Evolutionary conservation across 2,113 vertebrate genomes (phyloP).

Genomic region (Psilopogon haemacephalus): DNA sequence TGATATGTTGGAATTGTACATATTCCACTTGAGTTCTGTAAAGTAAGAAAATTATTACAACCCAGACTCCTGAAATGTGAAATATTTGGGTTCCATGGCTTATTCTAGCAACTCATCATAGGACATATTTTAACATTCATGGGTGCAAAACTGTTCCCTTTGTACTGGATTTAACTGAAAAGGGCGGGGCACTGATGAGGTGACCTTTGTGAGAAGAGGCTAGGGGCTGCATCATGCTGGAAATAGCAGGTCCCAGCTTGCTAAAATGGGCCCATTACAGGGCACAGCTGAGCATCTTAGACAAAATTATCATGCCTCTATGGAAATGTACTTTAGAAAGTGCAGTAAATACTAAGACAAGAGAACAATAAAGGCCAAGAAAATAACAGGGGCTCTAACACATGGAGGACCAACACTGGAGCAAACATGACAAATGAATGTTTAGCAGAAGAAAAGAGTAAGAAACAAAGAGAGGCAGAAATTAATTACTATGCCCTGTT

Average conservation of each 20-base stretch:
- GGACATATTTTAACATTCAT: background rate
- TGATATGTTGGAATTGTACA: background rate
- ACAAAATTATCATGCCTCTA: background rate
- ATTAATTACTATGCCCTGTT: background rate
- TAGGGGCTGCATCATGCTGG: accelerated
- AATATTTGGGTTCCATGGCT: background rate
- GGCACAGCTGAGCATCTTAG: background rate
- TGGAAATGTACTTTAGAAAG: background rate
- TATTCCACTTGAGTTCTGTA: background rate
- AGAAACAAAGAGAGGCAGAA: background rate
- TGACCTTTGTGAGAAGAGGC: background rate
- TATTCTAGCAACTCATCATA: background rate
- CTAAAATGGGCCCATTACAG: accelerated
- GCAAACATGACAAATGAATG: background rate
- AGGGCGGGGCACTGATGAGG: too few relatives aligned
- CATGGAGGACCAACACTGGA: background rate
- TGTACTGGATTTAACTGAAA: background rate
- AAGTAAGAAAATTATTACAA: background rate
- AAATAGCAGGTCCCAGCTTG: background rate
- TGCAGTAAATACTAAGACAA: background rate
- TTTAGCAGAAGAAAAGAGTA: background rate
- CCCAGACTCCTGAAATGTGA: background rate
- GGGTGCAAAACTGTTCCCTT: background rate
- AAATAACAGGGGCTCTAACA: background rate
- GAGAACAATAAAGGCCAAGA: background rate